phyloP scores from a whole-genome alignment of 2,113 vertebrate genomes.

The Osmerus eperlanus region DNA sequence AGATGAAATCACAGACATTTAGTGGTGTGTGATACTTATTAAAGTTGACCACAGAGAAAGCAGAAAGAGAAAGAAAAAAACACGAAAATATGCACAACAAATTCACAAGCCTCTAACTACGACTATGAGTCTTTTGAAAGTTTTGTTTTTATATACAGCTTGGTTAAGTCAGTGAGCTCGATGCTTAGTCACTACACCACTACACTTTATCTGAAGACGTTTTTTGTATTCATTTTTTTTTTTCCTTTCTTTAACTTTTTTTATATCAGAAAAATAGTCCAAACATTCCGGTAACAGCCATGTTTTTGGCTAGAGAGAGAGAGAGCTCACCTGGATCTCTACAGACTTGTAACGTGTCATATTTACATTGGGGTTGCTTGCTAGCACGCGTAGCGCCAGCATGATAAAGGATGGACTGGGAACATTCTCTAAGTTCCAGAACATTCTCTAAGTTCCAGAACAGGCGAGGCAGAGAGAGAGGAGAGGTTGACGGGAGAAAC shows the following conservation, averaged over 20 bases:
- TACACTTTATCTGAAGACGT: slow-evolving; percentile 71
- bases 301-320: slow-evolving; percentile 54
- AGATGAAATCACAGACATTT: slow-evolving; percentile 62
- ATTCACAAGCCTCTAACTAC: slow-evolving; percentile 78
- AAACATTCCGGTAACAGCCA: slow-evolving; percentile 80
- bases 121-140: slow-evolving; percentile 71
- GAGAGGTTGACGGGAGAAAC: slow-evolving; percentile 7
- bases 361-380: slow-evolving; percentile 66
- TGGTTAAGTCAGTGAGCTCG: slow-evolving; percentile 73
- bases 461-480: slow-evolving; percentile 33
- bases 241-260: slow-evolving; percentile 48
- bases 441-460: neutral
- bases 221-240: slow-evolving; percentile 38
- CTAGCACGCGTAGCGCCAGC: slow-evolving; percentile 19
- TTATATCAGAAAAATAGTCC: slow-evolving; percentile 68
- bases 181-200: slow-evolving; percentile 76
- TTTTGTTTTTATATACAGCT: slow-evolving; percentile 75
- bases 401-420: slow-evolving; percentile 18
- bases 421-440: neutral
- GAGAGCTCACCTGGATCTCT: slow-evolving; percentile 50
- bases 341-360: slow-evolving; percentile 52
- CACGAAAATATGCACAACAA: slow-evolving; percentile 78
- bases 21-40: slow-evolving; percentile 60
- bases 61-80: slow-evolving; percentile 68
- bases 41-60: slow-evolving; percentile 64